Evolutionary conservation across 64 coral and sea anemone species (phyloP).

Genomic region (Montipora foliosa): DNA sequence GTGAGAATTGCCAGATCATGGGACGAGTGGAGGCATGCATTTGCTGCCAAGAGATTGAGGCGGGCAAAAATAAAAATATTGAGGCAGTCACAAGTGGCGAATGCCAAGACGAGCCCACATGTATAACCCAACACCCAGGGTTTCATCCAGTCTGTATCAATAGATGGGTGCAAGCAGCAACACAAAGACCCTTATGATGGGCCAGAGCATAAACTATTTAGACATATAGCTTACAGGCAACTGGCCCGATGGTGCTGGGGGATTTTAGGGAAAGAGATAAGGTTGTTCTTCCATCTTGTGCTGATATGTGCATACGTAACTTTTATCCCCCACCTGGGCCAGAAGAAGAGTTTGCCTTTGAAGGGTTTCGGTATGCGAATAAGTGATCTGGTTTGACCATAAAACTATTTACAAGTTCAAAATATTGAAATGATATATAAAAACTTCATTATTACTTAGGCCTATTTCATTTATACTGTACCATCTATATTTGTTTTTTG

Average conservation of each 20-base stretch:
- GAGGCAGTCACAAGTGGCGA: too few species aligned
- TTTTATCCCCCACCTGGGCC: too few species aligned
- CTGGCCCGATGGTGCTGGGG: slow-evolving; percentile 32
- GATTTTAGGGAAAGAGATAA: slow-evolving; percentile 26
- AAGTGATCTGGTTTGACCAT: neutral
- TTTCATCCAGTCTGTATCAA: neutral
- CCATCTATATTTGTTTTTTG: too few species aligned
- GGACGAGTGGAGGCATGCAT: too few species aligned
- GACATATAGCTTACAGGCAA: slow-evolving; percentile 21
- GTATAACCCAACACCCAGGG: slow-evolving; percentile 18
- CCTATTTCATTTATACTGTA: too few species aligned
- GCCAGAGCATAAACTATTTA: neutral
- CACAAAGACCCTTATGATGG: neutral
- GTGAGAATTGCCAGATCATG: too few species aligned
- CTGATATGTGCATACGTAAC: too few species aligned
- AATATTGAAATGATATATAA: too few species aligned
- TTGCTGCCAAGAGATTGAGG: too few species aligned
- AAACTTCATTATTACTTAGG: too few species aligned
- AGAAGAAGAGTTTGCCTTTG: neutral
- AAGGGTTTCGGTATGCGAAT: neutral
- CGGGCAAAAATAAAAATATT: too few species aligned
- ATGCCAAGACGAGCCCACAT: neutral
- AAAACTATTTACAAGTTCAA: too few species aligned
- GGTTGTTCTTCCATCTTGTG: neutral
- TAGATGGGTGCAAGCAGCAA: neutral